Evolutionary conservation across 2,888 invertebrate genomes (phyloP).

Genomic region (Sarcophaga caerulescens): DNA sequence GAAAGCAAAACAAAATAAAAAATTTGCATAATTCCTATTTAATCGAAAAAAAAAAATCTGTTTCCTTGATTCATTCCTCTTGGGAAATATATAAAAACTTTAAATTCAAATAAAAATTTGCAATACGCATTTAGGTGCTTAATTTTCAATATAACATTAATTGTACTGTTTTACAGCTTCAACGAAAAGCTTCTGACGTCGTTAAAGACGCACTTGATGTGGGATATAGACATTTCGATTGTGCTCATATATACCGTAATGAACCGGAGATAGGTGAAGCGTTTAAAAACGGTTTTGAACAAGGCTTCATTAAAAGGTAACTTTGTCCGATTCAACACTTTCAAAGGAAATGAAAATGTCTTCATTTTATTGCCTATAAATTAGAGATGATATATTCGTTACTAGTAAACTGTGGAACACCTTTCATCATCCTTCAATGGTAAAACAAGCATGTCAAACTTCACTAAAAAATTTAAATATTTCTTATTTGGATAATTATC

Average conservation of each 20-base stretch:
- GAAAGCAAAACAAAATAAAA: background rate
- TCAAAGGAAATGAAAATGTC: background rate
- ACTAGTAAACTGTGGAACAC: slow-evolving; percentile 95
- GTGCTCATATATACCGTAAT: slow-evolving; percentile 87
- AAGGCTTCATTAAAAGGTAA: slow-evolving; percentile 86
- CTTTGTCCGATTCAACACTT: background rate
- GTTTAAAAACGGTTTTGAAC: slow-evolving; percentile 84
- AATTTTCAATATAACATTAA: background rate
- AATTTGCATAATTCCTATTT: no score
- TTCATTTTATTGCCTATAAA: background rate
- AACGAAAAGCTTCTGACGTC: slow-evolving; percentile 86
- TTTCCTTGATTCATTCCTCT: no score
- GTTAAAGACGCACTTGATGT: slow-evolving; percentile 88
- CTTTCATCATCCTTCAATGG: slow-evolving; percentile 89
- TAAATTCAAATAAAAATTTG: background rate
- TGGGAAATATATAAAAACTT: background rate
- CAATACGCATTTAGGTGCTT: background rate
- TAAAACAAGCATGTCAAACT: slow-evolving; percentile 85
- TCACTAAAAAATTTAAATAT: slow-evolving; percentile 87
- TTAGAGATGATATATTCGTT: slow-evolving; percentile 85
- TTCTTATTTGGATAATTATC: slow-evolving; percentile 91
- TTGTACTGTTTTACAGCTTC: slow-evolving; percentile 79
- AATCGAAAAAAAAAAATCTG: no score
- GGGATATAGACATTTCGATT: slow-evolving; percentile 92
- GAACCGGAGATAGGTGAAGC: slow-evolving; percentile 89